Percentiles rank a stretch among this genome's conserved stretches.
phyloP scores from a whole-genome alignment of 1,140 invertebrate species.

The Trichomalopsis sarcophagae region DNA sequence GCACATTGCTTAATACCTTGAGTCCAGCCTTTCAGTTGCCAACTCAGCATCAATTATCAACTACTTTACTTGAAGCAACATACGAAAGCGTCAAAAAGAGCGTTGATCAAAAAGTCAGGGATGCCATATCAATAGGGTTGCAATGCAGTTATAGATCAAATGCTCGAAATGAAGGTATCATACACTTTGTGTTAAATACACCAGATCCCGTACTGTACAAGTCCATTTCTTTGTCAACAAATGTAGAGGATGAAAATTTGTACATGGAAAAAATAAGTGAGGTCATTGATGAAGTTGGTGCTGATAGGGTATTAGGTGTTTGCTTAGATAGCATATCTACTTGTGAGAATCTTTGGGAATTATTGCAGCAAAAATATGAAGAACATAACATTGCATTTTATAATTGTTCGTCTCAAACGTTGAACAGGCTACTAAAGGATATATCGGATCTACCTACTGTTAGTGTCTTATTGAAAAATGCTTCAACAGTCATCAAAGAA shows the following conservation, averaged over 20 bases:
- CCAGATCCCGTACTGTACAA: conserved; percentile 62
- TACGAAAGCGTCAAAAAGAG: conserved; percentile 50
- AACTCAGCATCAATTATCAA: conserved; percentile 53
- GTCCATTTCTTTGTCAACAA: conserved; percentile 54
- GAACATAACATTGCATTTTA: conserved; percentile 55
- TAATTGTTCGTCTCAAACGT: conserved; percentile 54
- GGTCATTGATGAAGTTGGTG: conserved; percentile 59
- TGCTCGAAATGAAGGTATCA: conserved; percentile 58
- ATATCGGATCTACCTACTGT: conserved; percentile 48
- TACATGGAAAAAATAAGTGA: conserved; percentile 56
- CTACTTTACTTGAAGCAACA: conserved; percentile 51
- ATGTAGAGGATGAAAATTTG: conserved; percentile 57
- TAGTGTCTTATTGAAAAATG: conserved; percentile 51
- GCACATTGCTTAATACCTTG: conserved; percentile 52
- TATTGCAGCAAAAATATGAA: conserved; percentile 57
- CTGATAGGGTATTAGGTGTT: conserved; percentile 59
- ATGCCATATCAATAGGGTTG: conserved; percentile 51
- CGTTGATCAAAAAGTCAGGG: conserved; percentile 53
- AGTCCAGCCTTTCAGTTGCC: conserved; percentile 55
- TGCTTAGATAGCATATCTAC: conserved; percentile 59
- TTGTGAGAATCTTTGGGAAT: conserved; percentile 56
- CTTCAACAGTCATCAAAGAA: conserved; percentile 55
- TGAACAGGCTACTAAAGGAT: conserved; percentile 55
- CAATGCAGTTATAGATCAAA: conserved; percentile 66
- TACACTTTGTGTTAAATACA: conserved; percentile 61